Conservation (phyloP, 2,113 vertebrate genomes). For the Noturus placidus region DNA sequence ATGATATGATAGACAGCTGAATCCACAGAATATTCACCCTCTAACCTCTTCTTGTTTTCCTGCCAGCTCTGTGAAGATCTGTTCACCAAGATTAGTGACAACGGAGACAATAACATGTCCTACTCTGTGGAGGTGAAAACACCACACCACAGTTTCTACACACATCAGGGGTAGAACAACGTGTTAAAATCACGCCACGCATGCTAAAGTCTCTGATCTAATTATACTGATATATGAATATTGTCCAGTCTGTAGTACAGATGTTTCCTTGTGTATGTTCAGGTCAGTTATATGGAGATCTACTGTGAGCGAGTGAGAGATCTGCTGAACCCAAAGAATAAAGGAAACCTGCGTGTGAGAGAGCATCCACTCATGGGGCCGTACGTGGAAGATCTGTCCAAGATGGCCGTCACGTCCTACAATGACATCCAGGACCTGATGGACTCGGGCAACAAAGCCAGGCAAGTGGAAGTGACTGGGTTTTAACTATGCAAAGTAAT, state of each 20-base stretch:
- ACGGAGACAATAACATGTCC: constrained; percentile 88
- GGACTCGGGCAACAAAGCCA: constrained; percentile 98
- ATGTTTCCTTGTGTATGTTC: not conserved
- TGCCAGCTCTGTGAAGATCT: constrained; percentile 93
- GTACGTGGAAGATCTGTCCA: constrained; percentile 95
- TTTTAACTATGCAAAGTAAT: not conserved
- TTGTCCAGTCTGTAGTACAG: not conserved
- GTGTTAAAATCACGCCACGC: not conserved
- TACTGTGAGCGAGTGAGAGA: constrained; percentile 96
- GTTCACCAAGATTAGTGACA: constrained; percentile 91
- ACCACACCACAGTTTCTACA: not conserved
- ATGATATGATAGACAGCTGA: not conserved
- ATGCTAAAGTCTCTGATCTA: not conserved
- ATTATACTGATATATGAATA: not conserved
- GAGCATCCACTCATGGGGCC: constrained; percentile 96
- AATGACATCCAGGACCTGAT: constrained; percentile 97
- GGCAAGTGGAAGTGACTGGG: constrained; percentile 67
- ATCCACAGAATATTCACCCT: not conserved
- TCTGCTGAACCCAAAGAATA: constrained; percentile 96
- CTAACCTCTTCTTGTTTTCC: not conserved
- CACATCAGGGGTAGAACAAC: not conserved
- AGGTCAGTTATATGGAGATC: constrained; percentile 99
- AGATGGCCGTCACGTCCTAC: constrained; percentile 94
- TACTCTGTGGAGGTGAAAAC: constrained; percentile 93
- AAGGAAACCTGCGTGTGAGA: constrained; percentile 92